These are phyloP conservation scores for Ramphastos sulfuratus DNA, from an alignment of 2,113 vertebrate species.

Conservation along the genomic window DNA sequence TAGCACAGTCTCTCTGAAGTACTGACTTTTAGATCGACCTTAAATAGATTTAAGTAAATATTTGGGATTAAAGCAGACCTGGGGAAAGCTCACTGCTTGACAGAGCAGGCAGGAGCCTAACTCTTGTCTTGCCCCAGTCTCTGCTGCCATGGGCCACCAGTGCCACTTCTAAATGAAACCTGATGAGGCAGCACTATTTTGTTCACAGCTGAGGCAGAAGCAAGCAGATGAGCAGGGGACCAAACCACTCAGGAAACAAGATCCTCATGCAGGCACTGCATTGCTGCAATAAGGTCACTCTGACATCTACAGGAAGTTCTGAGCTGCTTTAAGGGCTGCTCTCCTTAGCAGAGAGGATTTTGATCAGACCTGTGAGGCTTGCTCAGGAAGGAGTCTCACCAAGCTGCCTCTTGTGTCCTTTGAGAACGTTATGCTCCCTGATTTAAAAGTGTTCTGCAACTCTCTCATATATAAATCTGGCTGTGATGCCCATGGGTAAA, in stretches of 20 bases:
- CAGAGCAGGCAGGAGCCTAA: background rate
- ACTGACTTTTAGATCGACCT: background rate
- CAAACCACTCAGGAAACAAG: background rate
- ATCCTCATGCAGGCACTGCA: background rate
- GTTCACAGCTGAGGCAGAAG: background rate
- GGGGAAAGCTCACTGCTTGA: background rate
- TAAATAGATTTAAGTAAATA: background rate
- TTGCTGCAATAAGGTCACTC: background rate
- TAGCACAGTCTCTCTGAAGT: background rate
- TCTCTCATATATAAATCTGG: background rate
- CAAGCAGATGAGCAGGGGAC: background rate
- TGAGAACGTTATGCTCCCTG: background rate
- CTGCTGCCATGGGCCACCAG: background rate
- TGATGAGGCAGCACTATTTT: background rate
- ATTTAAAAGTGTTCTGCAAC: background rate
- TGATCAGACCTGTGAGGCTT: background rate
- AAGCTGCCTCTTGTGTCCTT: background rate
- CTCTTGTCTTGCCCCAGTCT: background rate
- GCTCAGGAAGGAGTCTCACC: background rate
- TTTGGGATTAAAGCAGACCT: background rate
- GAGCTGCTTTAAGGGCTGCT: background rate
- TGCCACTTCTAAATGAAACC: background rate
- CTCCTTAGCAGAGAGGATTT: background rate
- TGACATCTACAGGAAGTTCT: slow-evolving; percentile 11
- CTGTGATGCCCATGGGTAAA: background rate